Conservation (phyloP, 2,888 invertebrate species). For the Pristionchus exspectatus region DNA sequence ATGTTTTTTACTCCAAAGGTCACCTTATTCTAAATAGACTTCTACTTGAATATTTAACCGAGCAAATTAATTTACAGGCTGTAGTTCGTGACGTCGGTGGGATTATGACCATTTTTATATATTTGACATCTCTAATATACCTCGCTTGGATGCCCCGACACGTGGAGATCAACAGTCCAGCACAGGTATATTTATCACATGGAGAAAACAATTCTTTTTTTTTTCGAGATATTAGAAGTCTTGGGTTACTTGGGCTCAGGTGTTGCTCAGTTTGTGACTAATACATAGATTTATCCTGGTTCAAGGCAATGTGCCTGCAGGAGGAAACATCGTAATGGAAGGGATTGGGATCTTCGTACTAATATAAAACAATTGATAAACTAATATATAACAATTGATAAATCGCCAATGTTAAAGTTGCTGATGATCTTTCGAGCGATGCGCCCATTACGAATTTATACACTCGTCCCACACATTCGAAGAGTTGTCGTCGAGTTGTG, state of each 20-base stretch:
- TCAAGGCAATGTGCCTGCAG: too few species aligned
- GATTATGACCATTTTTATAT: conserved; percentile 97
- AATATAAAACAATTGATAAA: too few species aligned
- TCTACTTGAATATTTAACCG: too few species aligned
- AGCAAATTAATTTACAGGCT: conserved; percentile 79
- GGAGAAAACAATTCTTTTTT: too few species aligned
- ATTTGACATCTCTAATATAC: conserved; percentile 85
- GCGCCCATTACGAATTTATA: conserved; percentile 95
- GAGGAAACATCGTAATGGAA: too few species aligned
- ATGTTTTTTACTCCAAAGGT: conserved; percentile 96
- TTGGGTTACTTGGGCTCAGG: too few species aligned
- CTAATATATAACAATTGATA: too few species aligned
- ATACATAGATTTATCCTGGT: too few species aligned
- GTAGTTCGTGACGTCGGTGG: conserved; percentile 98
- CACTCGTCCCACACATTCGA: conserved; percentile 94
- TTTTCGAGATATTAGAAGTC: too few species aligned
- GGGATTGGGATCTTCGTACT: too few species aligned
- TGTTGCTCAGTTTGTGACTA: too few species aligned
- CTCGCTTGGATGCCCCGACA: conserved; percentile 94
- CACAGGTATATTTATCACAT: conserved; percentile 83
- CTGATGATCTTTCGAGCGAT: conserved; percentile 94
- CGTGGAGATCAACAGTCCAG: conserved; percentile 93
- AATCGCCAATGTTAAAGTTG: conserved; percentile 79
- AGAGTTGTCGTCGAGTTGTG: conserved; percentile 99
- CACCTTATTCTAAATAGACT: neutral